phyloP scores from a whole-genome alignment of 2,797 vertebrate species.

The Sebastes steindachneri region DNA sequence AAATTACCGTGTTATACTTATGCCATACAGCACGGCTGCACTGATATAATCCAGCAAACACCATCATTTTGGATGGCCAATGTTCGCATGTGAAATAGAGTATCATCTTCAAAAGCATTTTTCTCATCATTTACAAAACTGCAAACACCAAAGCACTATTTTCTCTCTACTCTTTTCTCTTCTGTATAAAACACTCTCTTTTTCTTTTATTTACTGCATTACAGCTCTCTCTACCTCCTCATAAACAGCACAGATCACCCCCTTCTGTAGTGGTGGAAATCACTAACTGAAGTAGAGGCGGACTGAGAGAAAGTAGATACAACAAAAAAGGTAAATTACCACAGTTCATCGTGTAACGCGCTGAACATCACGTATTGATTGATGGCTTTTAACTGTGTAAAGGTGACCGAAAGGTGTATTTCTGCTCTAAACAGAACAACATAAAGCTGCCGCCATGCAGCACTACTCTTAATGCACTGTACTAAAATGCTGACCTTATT shows the following conservation, averaged over 20 bases:
- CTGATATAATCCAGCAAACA: background rate
- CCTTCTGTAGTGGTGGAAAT: slow-evolving; percentile 18
- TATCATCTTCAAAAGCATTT: background rate
- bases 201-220: background rate
- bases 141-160: background rate
- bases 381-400: slow-evolving; percentile 25
- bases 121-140: background rate
- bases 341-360: slow-evolving; percentile 27
- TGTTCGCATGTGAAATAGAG: background rate
- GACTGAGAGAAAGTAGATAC: slow-evolving; percentile 7
- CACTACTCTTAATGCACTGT: slow-evolving; percentile 9
- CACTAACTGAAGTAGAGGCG: slow-evolving; percentile 4
- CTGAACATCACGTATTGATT: slow-evolving; percentile 29
- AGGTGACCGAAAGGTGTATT: slow-evolving; percentile 31
- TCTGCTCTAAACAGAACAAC: slow-evolving; percentile 8
- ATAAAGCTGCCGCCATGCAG: background rate
- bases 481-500: slow-evolving; percentile 34
- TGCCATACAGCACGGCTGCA: too few relatives aligned
- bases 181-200: background rate
- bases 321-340: slow-evolving; percentile 45
- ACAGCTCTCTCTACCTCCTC: slow-evolving; percentile 2
- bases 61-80: background rate
- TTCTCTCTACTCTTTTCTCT: background rate
- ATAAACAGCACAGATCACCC: slow-evolving; percentile 7
- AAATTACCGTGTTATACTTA: too few relatives aligned